Conservation (phyloP, 2,888 invertebrate genomes). For the Pilophorus perplexus region DNA sequence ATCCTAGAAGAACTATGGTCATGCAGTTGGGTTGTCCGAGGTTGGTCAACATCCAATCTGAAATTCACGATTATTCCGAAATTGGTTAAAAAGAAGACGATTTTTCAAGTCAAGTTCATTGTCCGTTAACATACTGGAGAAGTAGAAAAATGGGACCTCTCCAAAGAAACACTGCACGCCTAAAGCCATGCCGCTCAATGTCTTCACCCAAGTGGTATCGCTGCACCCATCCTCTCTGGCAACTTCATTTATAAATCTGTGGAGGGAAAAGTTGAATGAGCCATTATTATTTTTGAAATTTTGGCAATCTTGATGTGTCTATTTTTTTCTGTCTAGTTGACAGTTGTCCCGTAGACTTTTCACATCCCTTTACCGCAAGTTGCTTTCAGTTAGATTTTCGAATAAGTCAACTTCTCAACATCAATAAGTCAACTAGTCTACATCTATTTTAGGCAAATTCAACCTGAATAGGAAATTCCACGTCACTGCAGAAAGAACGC, state of each 20-base stretch:
- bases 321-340: too few relatives aligned
- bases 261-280: too few relatives aligned
- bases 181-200: constrained; percentile 54
- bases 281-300: too few relatives aligned
- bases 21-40: constrained; percentile 80
- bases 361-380: too few relatives aligned
- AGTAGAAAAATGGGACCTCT: constrained; percentile 54
- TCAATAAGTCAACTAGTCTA: too few relatives aligned
- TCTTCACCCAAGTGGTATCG: constrained; percentile 52
- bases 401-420: too few relatives aligned
- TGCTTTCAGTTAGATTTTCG: too few relatives aligned
- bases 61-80: constrained; percentile 41
- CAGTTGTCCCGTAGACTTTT: too few relatives aligned
- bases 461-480: constrained; percentile 44
- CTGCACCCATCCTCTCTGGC: constrained; percentile 31
- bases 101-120: neutral
- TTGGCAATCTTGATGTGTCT: too few relatives aligned
- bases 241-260: constrained; percentile 42
- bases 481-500: constrained; percentile 37
- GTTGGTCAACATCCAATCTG: constrained; percentile 70
- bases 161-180: constrained; percentile 53
- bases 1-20: constrained; percentile 75
- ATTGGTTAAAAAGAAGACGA: too few relatives aligned
- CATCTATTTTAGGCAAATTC: too few relatives aligned
- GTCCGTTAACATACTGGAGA: constrained; percentile 50